These are phyloP conservation scores for Bellardia pandia DNA, from an alignment of 2,888 invertebrate genomes.

Conservation along the genomic window DNA sequence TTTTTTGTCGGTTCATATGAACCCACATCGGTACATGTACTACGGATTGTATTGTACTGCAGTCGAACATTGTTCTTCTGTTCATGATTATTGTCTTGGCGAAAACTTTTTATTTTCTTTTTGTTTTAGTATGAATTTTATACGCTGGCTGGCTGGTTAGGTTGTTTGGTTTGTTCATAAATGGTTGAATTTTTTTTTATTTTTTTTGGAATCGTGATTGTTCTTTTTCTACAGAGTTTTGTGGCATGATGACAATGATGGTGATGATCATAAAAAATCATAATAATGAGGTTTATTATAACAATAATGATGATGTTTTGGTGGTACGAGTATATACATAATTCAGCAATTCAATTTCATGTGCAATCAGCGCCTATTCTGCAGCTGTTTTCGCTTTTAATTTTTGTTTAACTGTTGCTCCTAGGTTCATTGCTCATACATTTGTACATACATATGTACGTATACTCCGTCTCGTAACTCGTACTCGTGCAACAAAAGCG, in stretches of 20 bases:
- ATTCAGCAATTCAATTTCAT: constrained; percentile 41
- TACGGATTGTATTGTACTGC: neutral
- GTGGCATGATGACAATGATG: constrained; percentile 22
- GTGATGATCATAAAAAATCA: neutral
- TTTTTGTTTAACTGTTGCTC: constrained; percentile 3
- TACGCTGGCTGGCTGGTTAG: constrained; percentile 6
- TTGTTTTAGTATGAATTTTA: constrained; percentile 40
- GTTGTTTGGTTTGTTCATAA: constrained; percentile 12
- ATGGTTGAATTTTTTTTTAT: neutral
- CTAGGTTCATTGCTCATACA: constrained; percentile 21
- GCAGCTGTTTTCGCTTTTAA: constrained; percentile 61
- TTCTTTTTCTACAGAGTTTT: constrained; percentile 40
- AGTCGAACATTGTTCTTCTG: constrained; percentile 16
- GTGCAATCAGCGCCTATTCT: constrained; percentile 58
- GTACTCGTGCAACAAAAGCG: constrained; percentile 41
- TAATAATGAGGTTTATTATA: constrained; percentile 23
- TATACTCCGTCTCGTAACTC: neutral
- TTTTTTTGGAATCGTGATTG: constrained; percentile 52
- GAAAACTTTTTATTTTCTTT: constrained; percentile 43
- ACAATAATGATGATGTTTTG: constrained; percentile 31
- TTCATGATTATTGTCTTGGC: constrained; percentile 51
- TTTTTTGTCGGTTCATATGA: constrained; percentile 26
- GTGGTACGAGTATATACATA: constrained; percentile 27
- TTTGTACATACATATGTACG: neutral
- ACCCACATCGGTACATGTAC: constrained; percentile 22